Percentiles rank a stretch among this genome's conserved stretches.
phyloP scores from a whole-genome alignment of 1,140 invertebrate species.

The Drosophila trapezifrons region DNA sequence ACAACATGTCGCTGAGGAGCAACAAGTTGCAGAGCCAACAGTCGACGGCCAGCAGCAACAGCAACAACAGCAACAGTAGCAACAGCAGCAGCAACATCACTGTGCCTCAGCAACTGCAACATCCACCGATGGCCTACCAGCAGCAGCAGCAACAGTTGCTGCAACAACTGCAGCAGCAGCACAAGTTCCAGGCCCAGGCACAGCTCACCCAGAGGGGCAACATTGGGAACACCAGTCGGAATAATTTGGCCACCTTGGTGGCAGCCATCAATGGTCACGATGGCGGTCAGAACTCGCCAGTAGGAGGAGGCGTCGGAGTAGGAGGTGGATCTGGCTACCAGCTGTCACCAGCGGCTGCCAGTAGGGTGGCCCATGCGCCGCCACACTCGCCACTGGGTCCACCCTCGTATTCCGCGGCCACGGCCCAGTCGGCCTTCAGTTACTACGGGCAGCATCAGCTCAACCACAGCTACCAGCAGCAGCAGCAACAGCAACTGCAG shows the following conservation, averaged over 20 bases:
- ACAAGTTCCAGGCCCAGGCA: slow-evolving; percentile 83
- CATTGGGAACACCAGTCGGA: slow-evolving; percentile 66
- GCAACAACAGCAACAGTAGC: slow-evolving; percentile 37
- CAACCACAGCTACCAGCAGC: slow-evolving; percentile 60
- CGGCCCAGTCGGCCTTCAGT: slow-evolving; percentile 63
- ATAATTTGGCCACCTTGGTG: slow-evolving; percentile 78
- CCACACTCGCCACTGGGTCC: slow-evolving; percentile 58
- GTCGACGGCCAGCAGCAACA: slow-evolving; percentile 48
- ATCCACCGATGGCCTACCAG: slow-evolving; percentile 67
- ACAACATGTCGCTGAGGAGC: slow-evolving; percentile 78
- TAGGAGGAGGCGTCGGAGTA: neutral
- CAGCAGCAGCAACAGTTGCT: slow-evolving; percentile 83
- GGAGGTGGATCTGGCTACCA: slow-evolving; percentile 55
- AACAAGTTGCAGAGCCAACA: slow-evolving; percentile 73
- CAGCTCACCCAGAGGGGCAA: slow-evolving; percentile 63
- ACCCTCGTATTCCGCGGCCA: slow-evolving; percentile 72
- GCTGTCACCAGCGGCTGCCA: slow-evolving; percentile 66
- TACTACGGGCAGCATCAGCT: slow-evolving; percentile 63
- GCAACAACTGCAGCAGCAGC: slow-evolving; percentile 76
- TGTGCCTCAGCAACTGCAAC: slow-evolving; percentile 32
- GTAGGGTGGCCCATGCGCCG: slow-evolving; percentile 63
- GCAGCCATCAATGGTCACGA: slow-evolving; percentile 81
- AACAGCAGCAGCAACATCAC: slow-evolving; percentile 37
- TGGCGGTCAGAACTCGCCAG: slow-evolving; percentile 21
- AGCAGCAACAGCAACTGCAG: slow-evolving; percentile 75